phyloP scores from a whole-genome alignment of 2,797 vertebrate species.

The Molossus molossus region DNA sequence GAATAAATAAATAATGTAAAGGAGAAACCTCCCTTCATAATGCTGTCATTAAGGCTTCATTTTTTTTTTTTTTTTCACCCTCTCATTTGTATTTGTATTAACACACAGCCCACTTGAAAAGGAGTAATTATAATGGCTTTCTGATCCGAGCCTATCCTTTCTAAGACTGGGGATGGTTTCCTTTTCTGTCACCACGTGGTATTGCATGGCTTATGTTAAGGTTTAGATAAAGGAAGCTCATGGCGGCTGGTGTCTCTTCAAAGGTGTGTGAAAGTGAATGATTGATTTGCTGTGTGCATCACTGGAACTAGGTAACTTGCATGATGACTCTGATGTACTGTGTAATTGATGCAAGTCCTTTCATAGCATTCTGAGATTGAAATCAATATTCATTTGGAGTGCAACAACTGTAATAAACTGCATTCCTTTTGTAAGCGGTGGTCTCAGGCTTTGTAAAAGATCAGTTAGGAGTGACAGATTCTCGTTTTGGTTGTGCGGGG shows the following conservation, averaged over 20 bases:
- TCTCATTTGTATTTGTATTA: constrained; percentile 90
- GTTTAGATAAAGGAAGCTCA: constrained; percentile 89
- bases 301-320: constrained; percentile 88
- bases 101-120: constrained; percentile 88
- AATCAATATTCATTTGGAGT: constrained; percentile 92
- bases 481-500: constrained; percentile 74
- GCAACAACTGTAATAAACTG: constrained; percentile 90
- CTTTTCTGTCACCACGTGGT: constrained; percentile 87
- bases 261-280: constrained; percentile 87
- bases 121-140: constrained; percentile 90
- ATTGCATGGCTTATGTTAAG: constrained; percentile 88
- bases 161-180: constrained; percentile 86
- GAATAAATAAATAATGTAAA: constrained; percentile 93
- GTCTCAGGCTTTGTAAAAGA: constrained; percentile 86
- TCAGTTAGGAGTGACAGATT: constrained; percentile 85
- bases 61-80: constrained; percentile 77
- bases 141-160: constrained; percentile 86
- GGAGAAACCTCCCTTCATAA: constrained; percentile 91
- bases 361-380: constrained; percentile 90
- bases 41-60: constrained; percentile 91
- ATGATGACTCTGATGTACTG: constrained; percentile 90
- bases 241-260: constrained; percentile 83
- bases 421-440: constrained; percentile 88
- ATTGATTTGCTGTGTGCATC: constrained; percentile 90
- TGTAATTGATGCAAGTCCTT: constrained; percentile 91